phyloP scores from a whole-genome alignment of 1,140 invertebrate species.

The Aphis gossypii region DNA sequence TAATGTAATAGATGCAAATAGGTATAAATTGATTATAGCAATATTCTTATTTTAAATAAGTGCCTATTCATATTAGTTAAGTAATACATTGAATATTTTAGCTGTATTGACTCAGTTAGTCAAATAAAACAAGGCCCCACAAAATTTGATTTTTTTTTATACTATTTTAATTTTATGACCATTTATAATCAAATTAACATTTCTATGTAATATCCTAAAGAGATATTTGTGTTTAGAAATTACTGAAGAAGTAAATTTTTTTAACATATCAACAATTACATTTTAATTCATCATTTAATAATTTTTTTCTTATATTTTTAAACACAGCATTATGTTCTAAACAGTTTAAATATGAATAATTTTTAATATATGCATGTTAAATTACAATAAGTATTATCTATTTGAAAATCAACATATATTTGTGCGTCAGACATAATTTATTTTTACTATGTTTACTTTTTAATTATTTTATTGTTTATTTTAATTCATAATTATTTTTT shows the following conservation, averaged over 20 bases:
- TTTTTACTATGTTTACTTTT: too few species aligned
- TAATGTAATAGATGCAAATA: not conserved
- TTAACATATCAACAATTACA: not conserved
- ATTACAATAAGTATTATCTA: not conserved
- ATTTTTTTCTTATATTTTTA: not conserved
- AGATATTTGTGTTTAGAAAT: not conserved
- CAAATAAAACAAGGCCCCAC: not conserved
- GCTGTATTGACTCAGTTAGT: not conserved
- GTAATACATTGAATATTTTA: not conserved
- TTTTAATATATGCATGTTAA: not conserved
- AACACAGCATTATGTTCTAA: not conserved
- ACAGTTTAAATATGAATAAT: not conserved
- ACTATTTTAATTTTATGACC: not conserved
- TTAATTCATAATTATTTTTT: not conserved
- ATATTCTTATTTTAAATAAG: slow-evolving; percentile 43
- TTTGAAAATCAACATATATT: not conserved
- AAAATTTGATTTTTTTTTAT: not conserved
- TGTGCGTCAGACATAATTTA: too few species aligned
- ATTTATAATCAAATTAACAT: not conserved
- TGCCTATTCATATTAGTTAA: not conserved
- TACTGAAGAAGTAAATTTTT: not conserved
- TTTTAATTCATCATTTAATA: not conserved
- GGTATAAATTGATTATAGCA: not conserved
- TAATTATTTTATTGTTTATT: not conserved
- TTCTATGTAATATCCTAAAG: too few species aligned